These are phyloP conservation scores for Pheosia gnoma DNA, from an alignment of 2,888 invertebrate genomes.

Conservation along the genomic window DNA sequence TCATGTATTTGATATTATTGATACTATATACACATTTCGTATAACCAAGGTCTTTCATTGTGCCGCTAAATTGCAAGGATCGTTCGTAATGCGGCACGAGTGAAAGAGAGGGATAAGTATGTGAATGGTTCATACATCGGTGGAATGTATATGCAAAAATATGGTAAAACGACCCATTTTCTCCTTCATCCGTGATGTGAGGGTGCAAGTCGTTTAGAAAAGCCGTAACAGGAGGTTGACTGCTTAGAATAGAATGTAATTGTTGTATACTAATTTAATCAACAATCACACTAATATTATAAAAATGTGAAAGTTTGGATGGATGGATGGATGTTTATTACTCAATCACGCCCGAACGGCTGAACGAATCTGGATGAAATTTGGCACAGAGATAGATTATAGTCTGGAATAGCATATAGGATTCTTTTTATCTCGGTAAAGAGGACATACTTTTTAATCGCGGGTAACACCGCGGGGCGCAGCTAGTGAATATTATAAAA, in stretches of 20 bases:
- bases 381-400: no score
- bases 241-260: not conserved
- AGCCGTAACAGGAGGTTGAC: not conserved
- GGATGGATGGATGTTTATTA: no score
- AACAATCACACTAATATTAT: no score
- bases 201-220: slow-evolving; percentile 3
- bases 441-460: no score
- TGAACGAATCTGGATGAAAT: no score
- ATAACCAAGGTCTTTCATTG: not conserved
- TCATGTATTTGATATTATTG: no score
- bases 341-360: no score
- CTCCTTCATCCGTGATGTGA: slow-evolving; percentile 4
- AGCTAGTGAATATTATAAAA: no score
- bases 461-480: no score
- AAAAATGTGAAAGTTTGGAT: no score
- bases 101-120: slow-evolving; percentile 7
- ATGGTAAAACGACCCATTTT: slow-evolving; percentile 8
- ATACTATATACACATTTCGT: not conserved
- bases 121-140: slow-evolving; percentile 5
- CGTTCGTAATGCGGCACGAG: not conserved
- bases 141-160: slow-evolving; percentile 9
- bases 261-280: not conserved
- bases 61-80: slow-evolving; percentile 6
- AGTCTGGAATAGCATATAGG: no score
- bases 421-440: no score